Base-by-base conservation (phyloP, 1,140 invertebrate species). In the Brachionus paranguensis region DNA sequence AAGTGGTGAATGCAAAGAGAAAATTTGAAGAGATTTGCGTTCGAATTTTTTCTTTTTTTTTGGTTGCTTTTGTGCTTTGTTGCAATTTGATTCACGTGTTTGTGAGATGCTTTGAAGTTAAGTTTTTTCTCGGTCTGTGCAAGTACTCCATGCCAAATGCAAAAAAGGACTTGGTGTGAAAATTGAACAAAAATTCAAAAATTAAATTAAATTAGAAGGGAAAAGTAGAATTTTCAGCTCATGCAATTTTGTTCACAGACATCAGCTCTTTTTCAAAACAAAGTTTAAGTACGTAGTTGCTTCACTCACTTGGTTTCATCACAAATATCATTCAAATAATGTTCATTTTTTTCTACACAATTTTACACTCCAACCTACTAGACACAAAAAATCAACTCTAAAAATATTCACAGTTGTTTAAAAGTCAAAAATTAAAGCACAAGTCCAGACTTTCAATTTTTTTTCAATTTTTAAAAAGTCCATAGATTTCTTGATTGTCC, bases 261-360 rank as follows among this genome's bases (percentile, higher is more conserved):
- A 55, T 55, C 4, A 55, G 24, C 17, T 55, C 14, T 24, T 55
- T 55, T 68, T 68, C 65, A 68, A 68, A 68, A 68, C 27, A 14
- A 68, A 68, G 65, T 68, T 68, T 68, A 68, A 68, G 12, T 68
- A 68, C 65, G 65, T 68, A 33, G 20, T 68, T 68, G 65, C 24
- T 24, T 24, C 24, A 24, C 1, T 24, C 24, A 24, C 24, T 24
- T 24, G 1, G 1, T 24, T 24, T 24, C 1, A 24, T 24, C 24
- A 24, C 24, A 24, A 24, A 24, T 24, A n/a, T n/a, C n/a, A n/a
- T n/a, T n/a, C n/a, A n/a, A n/a, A n/a, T n/a, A n/a, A n/a, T n/a
- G n/a, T n/a, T n/a, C n/a, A n/a, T n/a, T n/a, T n/a, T n/a, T n/a
- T n/a, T n/a, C n/a, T n/a, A n/a, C n/a, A n/a, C 24, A 24, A 24